Evolutionary conservation across 2,888 invertebrate genomes (phyloP), one percentile per base, ranked within the genome.

Genomic region (Neuroscelio doddi): DNA sequence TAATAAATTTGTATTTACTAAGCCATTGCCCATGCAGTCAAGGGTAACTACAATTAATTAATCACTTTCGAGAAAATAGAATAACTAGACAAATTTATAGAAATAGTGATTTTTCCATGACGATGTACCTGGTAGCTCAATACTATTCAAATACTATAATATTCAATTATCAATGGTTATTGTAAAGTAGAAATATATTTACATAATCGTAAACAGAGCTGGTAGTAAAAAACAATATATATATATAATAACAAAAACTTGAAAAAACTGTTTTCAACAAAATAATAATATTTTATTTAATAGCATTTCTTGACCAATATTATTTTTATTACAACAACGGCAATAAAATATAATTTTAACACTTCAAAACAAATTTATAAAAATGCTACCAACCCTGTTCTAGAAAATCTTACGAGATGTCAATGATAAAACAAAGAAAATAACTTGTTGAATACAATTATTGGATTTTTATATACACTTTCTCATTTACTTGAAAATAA

Each of bases 11-110:
- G 64, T 58, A 69, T 70, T 67, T 67, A 70, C 70, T 77, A 75
- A 74, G 69, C 72, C 77, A 69, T 73, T 74, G 74, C 75, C 75
- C 81, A 80, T 82, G 81, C 81, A 80, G 80, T 72, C 75, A 80
- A 79, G 78, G 78, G 77, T 80, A 72, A 70, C 57, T 64, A 46
- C 55, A 57, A 41, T 64, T 66, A 69, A 50, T 32, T 45, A 44
- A 3, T 21, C 24, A 51, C 45, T 9, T 62, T 34, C 50, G 26
- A 51, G 15, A 39, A 42, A 34, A 51, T 52, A 52, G 44, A 34
- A 44, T 26, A 50, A 32, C 27, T 17, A 63, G 27, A 15, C 47
- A 27, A 58, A 49, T 53, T 64, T 59, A 49, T 58, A 64, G 64
- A 34, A 21, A n/a, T 64, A 64, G 64, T 53, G 36, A 58, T 53